Conservation (phyloP, 2,888 invertebrate species). For the Clitarchus hookeri region DNA sequence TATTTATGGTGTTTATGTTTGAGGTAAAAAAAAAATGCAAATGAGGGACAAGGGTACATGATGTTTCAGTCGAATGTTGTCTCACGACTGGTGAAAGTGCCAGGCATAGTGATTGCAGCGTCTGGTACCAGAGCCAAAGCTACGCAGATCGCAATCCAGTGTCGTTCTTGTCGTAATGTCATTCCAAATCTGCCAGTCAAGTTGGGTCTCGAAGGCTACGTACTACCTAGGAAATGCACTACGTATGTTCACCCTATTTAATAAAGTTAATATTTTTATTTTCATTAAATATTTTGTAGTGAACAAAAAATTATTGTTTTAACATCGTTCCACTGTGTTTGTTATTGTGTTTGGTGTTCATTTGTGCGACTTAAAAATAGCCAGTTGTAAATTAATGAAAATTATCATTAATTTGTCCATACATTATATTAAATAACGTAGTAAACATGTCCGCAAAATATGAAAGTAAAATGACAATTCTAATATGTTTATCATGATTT, state of each 20-base stretch:
- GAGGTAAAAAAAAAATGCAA: slow-evolving; percentile 4
- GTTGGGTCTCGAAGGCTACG: slow-evolving; percentile 95
- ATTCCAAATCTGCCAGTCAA: slow-evolving; percentile 89
- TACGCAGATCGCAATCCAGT: slow-evolving; percentile 92
- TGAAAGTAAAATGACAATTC: too few species aligned
- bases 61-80: slow-evolving; percentile 84
- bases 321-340: too few species aligned
- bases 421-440: too few species aligned
- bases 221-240: slow-evolving; percentile 91
- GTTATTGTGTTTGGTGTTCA: too few species aligned
- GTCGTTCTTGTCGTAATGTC: slow-evolving; percentile 88
- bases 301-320: too few species aligned
- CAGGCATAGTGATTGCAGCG: slow-evolving; percentile 93
- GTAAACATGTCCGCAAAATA: too few species aligned
- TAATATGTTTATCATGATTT: too few species aligned
- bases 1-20: slow-evolving; percentile 28
- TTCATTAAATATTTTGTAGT: too few species aligned
- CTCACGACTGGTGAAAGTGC: slow-evolving; percentile 90
- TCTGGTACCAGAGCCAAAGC: slow-evolving; percentile 96
- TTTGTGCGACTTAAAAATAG: too few species aligned
- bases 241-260: slow-evolving; percentile 66
- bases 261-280: too few species aligned
- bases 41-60: neutral
- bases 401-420: too few species aligned
- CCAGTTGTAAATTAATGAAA: too few species aligned